phyloP scores from a whole-genome alignment of 2,113 vertebrate genomes.

The Misgurnus anguillicaudatus region DNA sequence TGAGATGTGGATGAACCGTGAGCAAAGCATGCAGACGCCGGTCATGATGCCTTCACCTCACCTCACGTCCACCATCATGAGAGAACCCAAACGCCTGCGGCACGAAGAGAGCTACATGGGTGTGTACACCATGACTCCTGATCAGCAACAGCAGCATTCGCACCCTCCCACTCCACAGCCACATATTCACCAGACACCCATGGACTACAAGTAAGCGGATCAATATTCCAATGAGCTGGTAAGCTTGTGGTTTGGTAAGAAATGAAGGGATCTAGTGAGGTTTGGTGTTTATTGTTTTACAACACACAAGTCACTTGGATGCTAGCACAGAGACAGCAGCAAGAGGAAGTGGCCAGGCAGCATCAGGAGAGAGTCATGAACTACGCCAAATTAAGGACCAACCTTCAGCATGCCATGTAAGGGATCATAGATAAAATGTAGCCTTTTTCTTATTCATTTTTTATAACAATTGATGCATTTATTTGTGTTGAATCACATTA shows the following conservation, averaged over 20 bases:
- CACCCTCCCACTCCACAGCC: conserved; percentile 71
- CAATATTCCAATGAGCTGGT: conserved; percentile 56
- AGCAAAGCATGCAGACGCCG: conserved; percentile 92
- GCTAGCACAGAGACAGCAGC: conserved; percentile 98
- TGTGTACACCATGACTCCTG: conserved; percentile 90
- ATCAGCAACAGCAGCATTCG: conserved; percentile 77
- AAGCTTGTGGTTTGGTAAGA: conserved; percentile 49
- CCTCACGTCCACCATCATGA: conserved; percentile 95
- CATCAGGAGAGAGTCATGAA: conserved; percentile 99
- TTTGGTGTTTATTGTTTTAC: conserved; percentile 80
- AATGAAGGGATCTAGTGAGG: conserved; percentile 87
- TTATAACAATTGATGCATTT: too few relatives aligned
- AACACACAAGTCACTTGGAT: conserved; percentile 99
- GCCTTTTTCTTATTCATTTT: too few relatives aligned
- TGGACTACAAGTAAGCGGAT: conserved; percentile 93
- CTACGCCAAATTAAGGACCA: conserved; percentile 98
- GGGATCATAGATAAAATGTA: conserved; percentile 42
- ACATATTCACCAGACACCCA: conserved; percentile 81
- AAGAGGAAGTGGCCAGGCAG: conserved; percentile 97
- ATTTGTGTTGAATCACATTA: too few relatives aligned
- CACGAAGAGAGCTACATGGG: conserved; percentile 94
- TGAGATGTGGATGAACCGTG: conserved; percentile 87
- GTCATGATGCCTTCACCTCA: conserved; percentile 97
- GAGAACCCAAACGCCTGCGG: conserved; percentile 92
- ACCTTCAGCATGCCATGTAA: conserved; percentile 98